Conservation (phyloP, 2,888 invertebrate species). For the Cyaniris semiargus region DNA sequence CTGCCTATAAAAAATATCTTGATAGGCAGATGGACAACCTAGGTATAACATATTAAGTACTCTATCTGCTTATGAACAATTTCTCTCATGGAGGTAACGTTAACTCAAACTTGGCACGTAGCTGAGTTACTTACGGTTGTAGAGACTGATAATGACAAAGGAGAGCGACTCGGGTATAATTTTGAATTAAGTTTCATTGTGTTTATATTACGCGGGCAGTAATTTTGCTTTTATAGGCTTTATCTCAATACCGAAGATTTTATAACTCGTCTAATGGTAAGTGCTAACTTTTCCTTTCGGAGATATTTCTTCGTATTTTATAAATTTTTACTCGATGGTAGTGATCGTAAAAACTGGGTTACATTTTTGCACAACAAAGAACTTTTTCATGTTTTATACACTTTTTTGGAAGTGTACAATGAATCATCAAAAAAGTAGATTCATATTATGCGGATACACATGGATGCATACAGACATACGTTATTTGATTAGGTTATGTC, state of each 20-base stretch:
- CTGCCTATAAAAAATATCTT: too few relatives aligned
- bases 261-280: conserved; percentile 27
- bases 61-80: too few relatives aligned
- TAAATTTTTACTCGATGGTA: not conserved
- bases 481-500: not conserved
- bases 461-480: not conserved
- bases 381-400: not conserved
- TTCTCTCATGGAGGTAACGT: not conserved
- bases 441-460: too few relatives aligned
- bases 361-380: conserved; percentile 14
- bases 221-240: conserved; percentile 23
- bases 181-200: conserved; percentile 26
- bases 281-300: conserved; percentile 27
- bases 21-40: too few relatives aligned
- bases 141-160: not conserved
- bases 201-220: conserved; percentile 27
- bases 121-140: not conserved
- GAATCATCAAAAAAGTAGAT: not conserved
- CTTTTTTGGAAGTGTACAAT: not conserved
- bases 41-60: too few relatives aligned
- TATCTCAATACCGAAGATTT: conserved; percentile 27
- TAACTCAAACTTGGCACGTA: not conserved
- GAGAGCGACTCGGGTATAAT: conserved; percentile 2
- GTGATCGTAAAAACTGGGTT: conserved; percentile 27
- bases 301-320: conserved; percentile 25